phyloP scores from a whole-genome alignment of 2,113 vertebrate genomes.

The Gymnarchus niloticus region DNA sequence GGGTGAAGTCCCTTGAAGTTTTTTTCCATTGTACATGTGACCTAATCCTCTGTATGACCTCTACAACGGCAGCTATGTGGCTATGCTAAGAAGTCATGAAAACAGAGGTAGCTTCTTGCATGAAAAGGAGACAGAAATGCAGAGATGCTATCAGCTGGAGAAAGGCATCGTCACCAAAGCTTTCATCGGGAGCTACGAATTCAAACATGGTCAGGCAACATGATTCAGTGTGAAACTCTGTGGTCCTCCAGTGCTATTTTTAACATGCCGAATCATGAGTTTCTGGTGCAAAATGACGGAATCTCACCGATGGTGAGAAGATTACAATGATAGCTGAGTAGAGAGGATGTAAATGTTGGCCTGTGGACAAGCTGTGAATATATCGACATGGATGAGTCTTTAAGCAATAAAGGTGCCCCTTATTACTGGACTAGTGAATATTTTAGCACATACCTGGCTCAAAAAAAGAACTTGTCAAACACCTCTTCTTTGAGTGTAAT shows the following conservation, averaged over 20 bases:
- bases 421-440: neutral
- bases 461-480: neutral
- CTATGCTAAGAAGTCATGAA: no score
- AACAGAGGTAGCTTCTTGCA: neutral
- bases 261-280: neutral
- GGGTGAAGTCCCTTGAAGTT: neutral
- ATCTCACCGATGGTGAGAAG: neutral
- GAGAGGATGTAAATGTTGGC: neutral
- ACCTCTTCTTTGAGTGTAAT: neutral
- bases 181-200: neutral
- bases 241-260: neutral
- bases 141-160: neutral
- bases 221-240: conserved; percentile 7
- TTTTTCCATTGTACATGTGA: neutral
- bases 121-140: neutral
- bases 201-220: neutral
- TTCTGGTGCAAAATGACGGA: neutral
- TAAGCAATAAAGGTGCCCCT: neutral
- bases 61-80: no score
- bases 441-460: neutral
- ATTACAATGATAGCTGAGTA: neutral
- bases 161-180: neutral
- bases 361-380: neutral
- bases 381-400: neutral
- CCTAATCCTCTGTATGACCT: neutral